Base-by-base conservation (phyloP, 2,888 invertebrate genomes). In the Andrena hattorfiana region DNA sequence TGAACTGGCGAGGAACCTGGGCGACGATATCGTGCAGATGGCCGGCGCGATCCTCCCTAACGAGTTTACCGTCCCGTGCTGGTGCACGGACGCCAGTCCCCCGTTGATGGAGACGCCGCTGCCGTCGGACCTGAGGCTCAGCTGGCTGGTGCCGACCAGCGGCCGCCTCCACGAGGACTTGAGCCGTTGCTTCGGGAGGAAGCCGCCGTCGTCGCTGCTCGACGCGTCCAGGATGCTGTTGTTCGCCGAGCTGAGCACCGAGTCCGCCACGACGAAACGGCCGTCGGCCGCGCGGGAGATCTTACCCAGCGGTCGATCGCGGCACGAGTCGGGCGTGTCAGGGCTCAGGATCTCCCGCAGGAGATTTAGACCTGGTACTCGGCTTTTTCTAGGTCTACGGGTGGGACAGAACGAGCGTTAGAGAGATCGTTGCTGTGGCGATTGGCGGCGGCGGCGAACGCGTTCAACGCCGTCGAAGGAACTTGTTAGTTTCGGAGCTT, bases 301-400 rank as follows among this genome's bases (percentile, higher is more conserved):
- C 92, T 96, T 96, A 82, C 96, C 96, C 83, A 97, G 94, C 60
- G 95, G 95, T 79, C 94, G 94, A 68, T 94, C 93, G 48, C 93
- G 92, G 84, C 91, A 92, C 23, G 93, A 92, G 85, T 94, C 94
- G 76, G 94, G 94, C 3, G 91, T 93, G 75, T 92, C 91, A 73
- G 93, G 93, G 85, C 88, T 97, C 90, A 96, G 94, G 91, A 96
- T 95, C 94, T 96, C 95, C 87, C 96, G 95, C 90, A 96, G 95
- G 90, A 97, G 96, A 94, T 96, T 97, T 96, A 98, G 95, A 97
- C 97, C 97, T 97, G 98, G 97, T 98, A 98, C 96, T 98, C 98
- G 96, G 97, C 97, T 96, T 97, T 97, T 96, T 96, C 97, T 97
- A 97, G 97, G 96, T 97, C 97, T 98, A 95, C 87, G 91, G 85